phyloP scores from a whole-genome alignment of 2,113 vertebrate genomes.

The Campylomormyrus numenius region DNA sequence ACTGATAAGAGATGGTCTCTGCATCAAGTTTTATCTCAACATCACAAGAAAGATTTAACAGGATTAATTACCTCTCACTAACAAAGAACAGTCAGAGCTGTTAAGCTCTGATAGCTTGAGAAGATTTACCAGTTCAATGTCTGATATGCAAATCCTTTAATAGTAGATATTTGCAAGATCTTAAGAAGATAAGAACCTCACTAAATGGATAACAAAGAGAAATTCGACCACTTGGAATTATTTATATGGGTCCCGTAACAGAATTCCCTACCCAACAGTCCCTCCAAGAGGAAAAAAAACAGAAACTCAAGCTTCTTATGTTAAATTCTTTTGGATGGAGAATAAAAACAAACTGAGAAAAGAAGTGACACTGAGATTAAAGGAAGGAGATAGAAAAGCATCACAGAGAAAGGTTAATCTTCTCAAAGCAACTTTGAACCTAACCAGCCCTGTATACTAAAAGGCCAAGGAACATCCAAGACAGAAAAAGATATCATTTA shows the following conservation, averaged over 20 bases:
- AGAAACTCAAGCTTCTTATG: neutral
- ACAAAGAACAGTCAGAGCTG: conserved; percentile 34
- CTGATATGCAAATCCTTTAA: conserved; percentile 47
- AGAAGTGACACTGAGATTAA: conserved; percentile 5
- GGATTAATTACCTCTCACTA: conserved; percentile 42
- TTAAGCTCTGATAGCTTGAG: conserved; percentile 26
- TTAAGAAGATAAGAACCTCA: conserved; percentile 24
- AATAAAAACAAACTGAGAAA: neutral
- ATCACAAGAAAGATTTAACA: conserved; percentile 26
- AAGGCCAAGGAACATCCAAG: neutral
- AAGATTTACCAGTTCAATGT: conserved; percentile 23
- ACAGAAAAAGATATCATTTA: neutral
- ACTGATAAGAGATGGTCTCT: conserved; percentile 11
- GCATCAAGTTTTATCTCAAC: neutral
- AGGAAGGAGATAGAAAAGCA: neutral
- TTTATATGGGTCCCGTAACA: neutral
- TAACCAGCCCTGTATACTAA: neutral
- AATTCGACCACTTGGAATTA: neutral
- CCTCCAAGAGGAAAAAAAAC: neutral
- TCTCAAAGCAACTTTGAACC: conserved; percentile 19
- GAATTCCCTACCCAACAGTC: neutral
- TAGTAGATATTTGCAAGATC: conserved; percentile 31
- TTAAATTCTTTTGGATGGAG: neutral
- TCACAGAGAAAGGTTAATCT: conserved; percentile 9
- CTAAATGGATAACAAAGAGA: conserved; percentile 22